Evolutionary conservation across 2,797 vertebrate genomes (phyloP), one percentile per base, ranked within the genome.

Genomic region (Rhinella marina): DNA sequence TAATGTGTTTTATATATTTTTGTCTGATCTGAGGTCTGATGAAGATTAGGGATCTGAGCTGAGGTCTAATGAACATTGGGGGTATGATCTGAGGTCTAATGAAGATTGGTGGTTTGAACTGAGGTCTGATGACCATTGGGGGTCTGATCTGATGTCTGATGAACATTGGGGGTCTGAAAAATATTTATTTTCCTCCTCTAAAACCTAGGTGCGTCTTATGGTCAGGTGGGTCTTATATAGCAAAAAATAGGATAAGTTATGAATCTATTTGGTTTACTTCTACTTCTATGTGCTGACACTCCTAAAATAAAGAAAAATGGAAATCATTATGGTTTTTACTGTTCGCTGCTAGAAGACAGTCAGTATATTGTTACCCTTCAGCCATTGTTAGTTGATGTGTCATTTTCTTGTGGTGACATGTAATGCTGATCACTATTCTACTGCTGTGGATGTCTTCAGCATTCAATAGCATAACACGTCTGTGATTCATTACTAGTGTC

Each of bases 401-500:
- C 50, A 56, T 57, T 72, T 75, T 84, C 29, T 61, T 84, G 54
- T 75, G 56, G 56, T 64, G 27, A 66, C 54, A 48, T 54, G 57
- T 75, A 54, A 56, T 57, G 82, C 68, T 61, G 82, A 70, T 56
- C 12, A 29, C 13, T 29, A 12, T 80, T 80, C 13, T 41, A 41
- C 3, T 73, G 11, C 81, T 82, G 41, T n/a, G 79, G 59, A n/a
- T 81, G 59, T 27, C 56, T 73, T 73, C 14, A 61, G 19, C 70
- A 29, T 62, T 11, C 50, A 27, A 41, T 86, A 29, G 79, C 64
- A 29, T 86, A 72, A 81, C 64, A 11, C 54, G 41, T 25, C 48
- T 29, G 79, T 87, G 79, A 82, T 76, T 87, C 73, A 87, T 75
- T 61, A 57, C 48, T 75, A 66, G 78, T 70, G 72, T 77, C 86